Conservation (phyloP, 2,888 invertebrate species). For the Dynastes maya region DNA sequence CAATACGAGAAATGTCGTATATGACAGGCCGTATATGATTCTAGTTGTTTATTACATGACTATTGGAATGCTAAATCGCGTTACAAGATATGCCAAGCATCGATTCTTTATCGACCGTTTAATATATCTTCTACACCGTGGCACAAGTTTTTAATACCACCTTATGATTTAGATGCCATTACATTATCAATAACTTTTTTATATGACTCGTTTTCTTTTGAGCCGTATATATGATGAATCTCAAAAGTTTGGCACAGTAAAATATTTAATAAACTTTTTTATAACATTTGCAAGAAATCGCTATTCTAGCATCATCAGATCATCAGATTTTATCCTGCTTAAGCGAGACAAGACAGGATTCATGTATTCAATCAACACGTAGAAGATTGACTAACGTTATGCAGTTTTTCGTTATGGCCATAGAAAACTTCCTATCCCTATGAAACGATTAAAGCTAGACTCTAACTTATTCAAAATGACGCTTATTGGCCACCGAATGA, state of each 20-base stretch:
- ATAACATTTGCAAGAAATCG: no score
- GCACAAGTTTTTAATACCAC: constrained; percentile 50
- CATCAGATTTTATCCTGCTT: no score
- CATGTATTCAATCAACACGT: no score
- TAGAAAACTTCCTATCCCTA: no score
- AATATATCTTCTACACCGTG: constrained; percentile 46
- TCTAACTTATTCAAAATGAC: no score
- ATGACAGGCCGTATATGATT: constrained; percentile 64
- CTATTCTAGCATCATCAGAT: no score
- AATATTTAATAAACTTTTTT: not conserved
- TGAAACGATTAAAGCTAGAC: no score
- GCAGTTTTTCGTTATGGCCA: no score
- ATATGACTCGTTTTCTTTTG: not conserved
- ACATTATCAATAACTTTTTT: constrained; percentile 42
- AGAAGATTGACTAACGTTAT: no score
- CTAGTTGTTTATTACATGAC: constrained; percentile 53
- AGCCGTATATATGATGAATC: not conserved
- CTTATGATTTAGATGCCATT: constrained; percentile 50
- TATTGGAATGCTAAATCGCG: constrained; percentile 58
- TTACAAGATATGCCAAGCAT: constrained; percentile 67
- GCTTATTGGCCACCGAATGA: no score
- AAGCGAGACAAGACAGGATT: no score
- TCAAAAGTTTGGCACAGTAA: not conserved
- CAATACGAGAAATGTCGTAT: constrained; percentile 56
- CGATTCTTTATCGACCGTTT: constrained; percentile 65